Conservation (phyloP, 2,113 vertebrate genomes). For the Semnopithecus entellus region DNA sequence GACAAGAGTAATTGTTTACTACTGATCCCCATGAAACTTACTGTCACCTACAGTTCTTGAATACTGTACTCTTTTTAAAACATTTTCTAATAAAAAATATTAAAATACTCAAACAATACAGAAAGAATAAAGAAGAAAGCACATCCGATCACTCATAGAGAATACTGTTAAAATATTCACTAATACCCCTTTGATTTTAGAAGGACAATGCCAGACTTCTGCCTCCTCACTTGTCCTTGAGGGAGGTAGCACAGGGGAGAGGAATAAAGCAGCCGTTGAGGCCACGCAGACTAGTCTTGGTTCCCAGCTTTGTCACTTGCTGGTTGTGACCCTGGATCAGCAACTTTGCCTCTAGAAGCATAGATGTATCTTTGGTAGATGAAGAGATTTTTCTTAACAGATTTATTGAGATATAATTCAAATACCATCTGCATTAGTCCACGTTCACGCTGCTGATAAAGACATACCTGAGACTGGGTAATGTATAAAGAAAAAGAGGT, state of each 20-base stretch:
- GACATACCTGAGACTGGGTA: too few relatives aligned
- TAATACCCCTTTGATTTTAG: not conserved
- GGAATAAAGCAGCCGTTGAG: not conserved
- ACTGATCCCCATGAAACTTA: not conserved
- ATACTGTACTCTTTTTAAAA: not conserved
- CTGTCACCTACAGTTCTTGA: not conserved
- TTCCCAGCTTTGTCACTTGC: too few relatives aligned
- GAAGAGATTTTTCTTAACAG: not conserved
- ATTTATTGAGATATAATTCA: not conserved
- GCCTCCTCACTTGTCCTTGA: fast-evolving
- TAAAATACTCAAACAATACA: not conserved
- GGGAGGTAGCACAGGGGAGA: not conserved
- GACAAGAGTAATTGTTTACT: not conserved
- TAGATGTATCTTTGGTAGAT: not conserved
- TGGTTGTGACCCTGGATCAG: not conserved
- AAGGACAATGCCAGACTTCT: too few relatives aligned
- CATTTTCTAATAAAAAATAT: not conserved
- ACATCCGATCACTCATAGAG: not conserved
- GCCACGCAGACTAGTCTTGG: not conserved
- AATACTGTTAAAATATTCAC: not conserved
- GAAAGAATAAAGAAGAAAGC: not conserved
- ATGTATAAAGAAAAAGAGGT: too few relatives aligned
- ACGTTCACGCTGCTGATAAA: too few relatives aligned
- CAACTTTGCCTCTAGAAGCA: not conserved
- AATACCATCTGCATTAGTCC: not conserved